Evolutionary conservation across 2,797 vertebrate genomes (phyloP), one percentile per base, ranked within the genome.

Genomic region (Poecilia gillii): DNA sequence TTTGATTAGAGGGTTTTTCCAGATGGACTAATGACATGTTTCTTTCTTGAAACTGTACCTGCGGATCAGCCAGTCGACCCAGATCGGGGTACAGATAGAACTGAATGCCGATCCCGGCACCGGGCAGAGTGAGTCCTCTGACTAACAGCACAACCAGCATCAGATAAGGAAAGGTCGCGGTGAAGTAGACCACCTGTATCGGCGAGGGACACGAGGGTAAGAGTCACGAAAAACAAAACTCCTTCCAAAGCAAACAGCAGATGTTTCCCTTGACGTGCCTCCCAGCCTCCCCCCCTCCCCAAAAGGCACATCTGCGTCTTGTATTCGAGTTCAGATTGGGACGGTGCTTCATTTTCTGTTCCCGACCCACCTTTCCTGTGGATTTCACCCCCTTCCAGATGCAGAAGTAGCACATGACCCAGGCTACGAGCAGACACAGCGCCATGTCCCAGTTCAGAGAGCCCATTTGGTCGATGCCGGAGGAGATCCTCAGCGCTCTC

Each of bases 381-480:
- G 98, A 99, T 90, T 98, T 99, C 84, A 98, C 97, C 4, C 98
- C 98, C 91, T 99, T 99, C 98, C 98, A 99, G 89, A 99, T 99
- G 95, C 98, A 99, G 92, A 99, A 99, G 94, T 99, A 99, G 76
- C 98, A 99, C 91, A 98, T 95, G 89, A 98, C 92, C 98, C 98
- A 99, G 0, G 97, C 97, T 0, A 98, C 90, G 73, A 99, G 73
- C 70, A 99, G 96, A 90, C 98, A 99, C 64, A 99, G 87, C 1
- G 94, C 97, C 91, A 99, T 90, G 89, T 99, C 98, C 98, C 98
- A 99, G 91, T 97, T 97, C 89, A 99, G 90, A 43, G 94, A 89
- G 39, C 98, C 98, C 85, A 99, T 94, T 57, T 98, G 95, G 87
- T 99, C 97, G 55, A 99, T 97, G 71, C 98, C 98, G 0, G 96